Evolutionary conservation across 2,797 vertebrate species (phyloP).

Genomic region (Poecilia velifera): DNA sequence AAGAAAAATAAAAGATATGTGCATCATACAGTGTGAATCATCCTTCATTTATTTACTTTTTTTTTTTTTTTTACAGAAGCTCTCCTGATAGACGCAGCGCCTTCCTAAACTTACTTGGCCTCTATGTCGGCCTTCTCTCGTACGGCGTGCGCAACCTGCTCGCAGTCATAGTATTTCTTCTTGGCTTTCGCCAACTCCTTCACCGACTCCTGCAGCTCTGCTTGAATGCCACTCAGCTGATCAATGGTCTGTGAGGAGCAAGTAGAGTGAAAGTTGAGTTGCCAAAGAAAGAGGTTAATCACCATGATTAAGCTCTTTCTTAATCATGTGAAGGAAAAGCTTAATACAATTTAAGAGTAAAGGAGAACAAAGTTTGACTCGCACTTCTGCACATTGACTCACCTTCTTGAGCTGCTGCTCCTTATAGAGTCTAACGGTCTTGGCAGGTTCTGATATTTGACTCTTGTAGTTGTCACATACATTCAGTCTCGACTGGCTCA

Average conservation of each 20-base stretch:
- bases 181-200: slow-evolving; percentile 98
- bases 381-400: slow-evolving; percentile 1
- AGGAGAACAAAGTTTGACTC: slow-evolving; percentile 17
- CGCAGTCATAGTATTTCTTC: slow-evolving; percentile 97
- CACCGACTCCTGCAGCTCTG: slow-evolving; percentile 95
- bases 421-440: slow-evolving; percentile 92
- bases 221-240: slow-evolving; percentile 95
- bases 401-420: slow-evolving; percentile 98
- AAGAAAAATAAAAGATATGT: slow-evolving; percentile 8
- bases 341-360: not conserved
- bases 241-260: slow-evolving; percentile 87
- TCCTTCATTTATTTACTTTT: not conserved
- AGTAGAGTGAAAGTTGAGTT: slow-evolving; percentile 25
- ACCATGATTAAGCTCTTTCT: slow-evolving; percentile 6
- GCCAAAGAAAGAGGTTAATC: slow-evolving; percentile 14
- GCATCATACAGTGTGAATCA: not conserved
- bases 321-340: no score
- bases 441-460: slow-evolving; percentile 93
- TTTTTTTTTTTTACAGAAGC: not conserved
- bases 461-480: slow-evolving; percentile 97
- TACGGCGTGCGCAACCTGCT: slow-evolving; percentile 97
- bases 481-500: slow-evolving; percentile 94
- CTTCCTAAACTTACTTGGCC: slow-evolving; percentile 88
- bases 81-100: not conserved
- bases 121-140: slow-evolving; percentile 98